phyloP scores from a whole-genome alignment of 1,140 invertebrate genomes.

The Artemia franciscana region DNA sequence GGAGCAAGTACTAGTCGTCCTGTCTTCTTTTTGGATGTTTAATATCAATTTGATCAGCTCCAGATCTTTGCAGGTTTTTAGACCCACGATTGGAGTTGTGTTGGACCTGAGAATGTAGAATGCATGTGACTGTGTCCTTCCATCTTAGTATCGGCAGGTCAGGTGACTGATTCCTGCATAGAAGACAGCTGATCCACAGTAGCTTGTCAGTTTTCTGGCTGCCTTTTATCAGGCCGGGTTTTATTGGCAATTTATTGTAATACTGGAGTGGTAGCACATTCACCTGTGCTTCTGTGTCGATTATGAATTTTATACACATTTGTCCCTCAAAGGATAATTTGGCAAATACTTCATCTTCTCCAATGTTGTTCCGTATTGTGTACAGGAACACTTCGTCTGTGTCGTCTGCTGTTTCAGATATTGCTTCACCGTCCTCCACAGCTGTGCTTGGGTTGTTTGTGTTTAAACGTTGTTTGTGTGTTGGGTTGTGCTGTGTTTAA shows the following conservation, averaged over 20 bases:
- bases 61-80: not conserved
- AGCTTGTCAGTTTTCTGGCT: not conserved
- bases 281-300: not conserved
- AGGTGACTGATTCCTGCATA: not conserved
- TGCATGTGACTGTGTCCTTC: not conserved
- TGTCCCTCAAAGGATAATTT: not conserved
- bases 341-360: not conserved
- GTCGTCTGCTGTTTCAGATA: not conserved
- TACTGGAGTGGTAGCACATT: not conserved
- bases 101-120: not conserved
- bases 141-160: not conserved
- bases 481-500: no score
- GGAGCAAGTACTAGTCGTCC: no score
- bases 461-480: not conserved
- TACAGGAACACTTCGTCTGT: no score
- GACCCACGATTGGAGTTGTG: not conserved
- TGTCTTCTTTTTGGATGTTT: not conserved
- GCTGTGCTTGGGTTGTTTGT: not conserved
- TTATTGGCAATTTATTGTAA: not conserved
- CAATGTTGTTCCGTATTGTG: no score
- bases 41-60: not conserved
- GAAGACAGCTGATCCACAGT: not conserved
- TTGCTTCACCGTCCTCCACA: not conserved
- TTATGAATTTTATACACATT: not conserved
- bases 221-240: not conserved